Conservation (phyloP, 2,888 invertebrate species). For the Morinoia aosen region DNA sequence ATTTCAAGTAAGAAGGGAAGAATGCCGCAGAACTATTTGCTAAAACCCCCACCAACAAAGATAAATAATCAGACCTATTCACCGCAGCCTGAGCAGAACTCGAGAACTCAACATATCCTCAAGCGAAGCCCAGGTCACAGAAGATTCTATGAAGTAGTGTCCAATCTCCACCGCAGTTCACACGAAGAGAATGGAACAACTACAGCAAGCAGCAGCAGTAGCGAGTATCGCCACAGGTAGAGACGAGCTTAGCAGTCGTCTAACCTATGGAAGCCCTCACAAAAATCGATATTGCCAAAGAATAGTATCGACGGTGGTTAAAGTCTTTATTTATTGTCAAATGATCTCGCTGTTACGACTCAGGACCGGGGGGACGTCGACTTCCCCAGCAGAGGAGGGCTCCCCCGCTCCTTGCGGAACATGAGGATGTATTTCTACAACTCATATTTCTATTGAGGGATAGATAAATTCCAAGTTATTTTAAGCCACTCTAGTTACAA, state of each 20-base stretch:
- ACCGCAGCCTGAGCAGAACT: neutral
- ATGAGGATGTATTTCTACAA: neutral
- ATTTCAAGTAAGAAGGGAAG: too few species aligned
- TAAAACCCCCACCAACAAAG: neutral
- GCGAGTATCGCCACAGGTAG: too few species aligned
- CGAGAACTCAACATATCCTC: neutral
- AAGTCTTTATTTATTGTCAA: neutral
- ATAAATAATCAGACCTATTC: neutral
- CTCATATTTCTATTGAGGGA: too few species aligned
- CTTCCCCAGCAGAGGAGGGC: slow-evolving; percentile 1
- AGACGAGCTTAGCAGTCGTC: too few species aligned
- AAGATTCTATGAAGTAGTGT: neutral
- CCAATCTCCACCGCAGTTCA: too few species aligned
- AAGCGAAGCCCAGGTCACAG: neutral
- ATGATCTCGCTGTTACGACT: neutral
- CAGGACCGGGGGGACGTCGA: slow-evolving; percentile 33
- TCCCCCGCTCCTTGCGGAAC: slow-evolving; percentile 29
- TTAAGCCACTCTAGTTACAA: too few species aligned
- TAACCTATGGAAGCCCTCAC: too few species aligned
- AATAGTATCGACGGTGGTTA: too few species aligned
- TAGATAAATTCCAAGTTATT: too few species aligned
- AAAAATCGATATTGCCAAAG: too few species aligned
- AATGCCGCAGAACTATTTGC: too few species aligned
- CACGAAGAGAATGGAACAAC: neutral
- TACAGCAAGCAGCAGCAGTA: neutral